Conservation (phyloP, 2,888 invertebrate species). For the Syrphus vitripennis region DNA sequence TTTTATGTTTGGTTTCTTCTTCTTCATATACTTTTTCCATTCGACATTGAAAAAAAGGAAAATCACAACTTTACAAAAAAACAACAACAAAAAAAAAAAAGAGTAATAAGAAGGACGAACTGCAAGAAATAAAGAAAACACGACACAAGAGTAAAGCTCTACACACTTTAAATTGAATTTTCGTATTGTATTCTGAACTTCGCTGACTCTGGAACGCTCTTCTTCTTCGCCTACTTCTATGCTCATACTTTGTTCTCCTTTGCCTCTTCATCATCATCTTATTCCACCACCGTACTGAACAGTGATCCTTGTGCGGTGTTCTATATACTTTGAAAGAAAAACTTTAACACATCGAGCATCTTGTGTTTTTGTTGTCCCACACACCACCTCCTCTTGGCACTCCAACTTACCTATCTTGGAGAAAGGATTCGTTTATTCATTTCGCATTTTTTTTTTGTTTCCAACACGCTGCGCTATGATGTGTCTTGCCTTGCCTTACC, state of each 20-base stretch:
- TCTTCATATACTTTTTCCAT: conserved; percentile 6
- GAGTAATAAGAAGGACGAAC: neutral
- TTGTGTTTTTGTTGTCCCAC: neutral
- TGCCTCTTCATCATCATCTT: conserved; percentile 14
- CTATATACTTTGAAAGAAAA: conserved; percentile 51
- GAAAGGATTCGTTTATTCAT: conserved; percentile 47
- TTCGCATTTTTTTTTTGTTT: conserved; percentile 6
- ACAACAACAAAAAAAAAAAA: neutral
- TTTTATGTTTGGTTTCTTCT: conserved; percentile 51
- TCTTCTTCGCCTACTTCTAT: conserved; percentile 39
- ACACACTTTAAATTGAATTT: conserved; percentile 64
- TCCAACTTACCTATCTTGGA: conserved; percentile 48
- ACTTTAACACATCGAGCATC: conserved; percentile 25
- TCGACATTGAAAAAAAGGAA: conserved; percentile 67
- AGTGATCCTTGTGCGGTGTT: conserved; percentile 48
- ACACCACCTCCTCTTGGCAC: neutral
- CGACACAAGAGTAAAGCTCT: conserved; percentile 50
- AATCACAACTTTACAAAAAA: neutral
- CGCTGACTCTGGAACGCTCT: conserved; percentile 50
- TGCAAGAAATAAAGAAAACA: neutral
- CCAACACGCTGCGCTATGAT: neutral
- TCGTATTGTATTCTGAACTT: conserved; percentile 52
- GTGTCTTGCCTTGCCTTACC: neutral
- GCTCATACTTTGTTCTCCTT: conserved; percentile 24
- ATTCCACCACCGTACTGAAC: neutral